These are phyloP conservation scores for Chromis chromis DNA, from an alignment of 2,797 vertebrate genomes.

Conservation along the genomic window DNA sequence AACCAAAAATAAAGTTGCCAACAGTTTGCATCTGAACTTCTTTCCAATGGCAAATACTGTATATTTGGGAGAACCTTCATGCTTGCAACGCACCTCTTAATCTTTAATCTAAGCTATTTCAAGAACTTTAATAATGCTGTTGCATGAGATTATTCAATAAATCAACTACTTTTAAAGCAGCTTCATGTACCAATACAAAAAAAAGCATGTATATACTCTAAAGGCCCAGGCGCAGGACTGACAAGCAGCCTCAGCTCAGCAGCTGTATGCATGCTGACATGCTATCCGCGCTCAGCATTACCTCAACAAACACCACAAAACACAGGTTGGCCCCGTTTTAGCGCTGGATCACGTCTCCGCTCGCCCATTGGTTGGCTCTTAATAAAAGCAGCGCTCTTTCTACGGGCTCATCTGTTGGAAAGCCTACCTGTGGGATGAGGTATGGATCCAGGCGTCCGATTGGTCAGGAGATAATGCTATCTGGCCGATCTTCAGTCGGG, in stretches of 20 bases:
- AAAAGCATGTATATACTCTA: background rate
- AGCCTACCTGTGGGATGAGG: slow-evolving; percentile 86
- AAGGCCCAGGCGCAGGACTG: background rate
- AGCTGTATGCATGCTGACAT: slow-evolving; percentile 29
- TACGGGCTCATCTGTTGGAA: slow-evolving; percentile 71
- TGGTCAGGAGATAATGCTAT: slow-evolving; percentile 83
- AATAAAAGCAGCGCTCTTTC: slow-evolving; percentile 83
- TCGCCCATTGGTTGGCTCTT: slow-evolving; percentile 82
- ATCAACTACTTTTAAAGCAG: background rate
- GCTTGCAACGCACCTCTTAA: too few species aligned
- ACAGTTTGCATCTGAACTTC: too few species aligned
- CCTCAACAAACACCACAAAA: slow-evolving; percentile 60
- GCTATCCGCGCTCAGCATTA: slow-evolving; percentile 43
- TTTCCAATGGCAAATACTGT: too few species aligned
- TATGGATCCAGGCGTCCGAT: slow-evolving; percentile 80
- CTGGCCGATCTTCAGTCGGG: slow-evolving; percentile 88
- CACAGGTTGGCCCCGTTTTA: slow-evolving; percentile 48
- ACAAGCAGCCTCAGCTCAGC: slow-evolving; percentile 8
- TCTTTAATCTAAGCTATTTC: too few species aligned
- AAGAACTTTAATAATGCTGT: background rate
- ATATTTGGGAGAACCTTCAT: too few species aligned
- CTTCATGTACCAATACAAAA: slow-evolving; percentile 1
- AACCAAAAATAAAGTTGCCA: too few species aligned
- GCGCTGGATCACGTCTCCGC: slow-evolving; percentile 44
- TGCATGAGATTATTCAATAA: background rate